These are phyloP conservation scores for Sarcophaga variegata DNA, from an alignment of 2,888 invertebrate species.

Conservation along the genomic window DNA sequence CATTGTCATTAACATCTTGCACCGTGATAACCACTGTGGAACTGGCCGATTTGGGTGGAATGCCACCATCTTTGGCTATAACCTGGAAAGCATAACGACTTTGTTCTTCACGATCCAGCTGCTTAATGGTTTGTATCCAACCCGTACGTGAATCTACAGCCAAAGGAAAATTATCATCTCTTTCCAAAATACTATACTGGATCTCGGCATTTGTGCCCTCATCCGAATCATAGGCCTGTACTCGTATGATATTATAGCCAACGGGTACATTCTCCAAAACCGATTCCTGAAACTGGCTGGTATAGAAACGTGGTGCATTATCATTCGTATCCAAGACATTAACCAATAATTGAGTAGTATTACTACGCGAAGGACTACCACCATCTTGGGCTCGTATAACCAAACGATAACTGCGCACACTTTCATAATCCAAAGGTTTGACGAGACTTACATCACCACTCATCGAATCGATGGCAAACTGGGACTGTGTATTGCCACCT, in stretches of 20 bases:
- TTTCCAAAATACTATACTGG: slow-evolving; percentile 89
- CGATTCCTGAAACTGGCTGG: slow-evolving; percentile 94
- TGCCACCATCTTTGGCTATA: slow-evolving; percentile 92
- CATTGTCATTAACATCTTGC: slow-evolving; percentile 97
- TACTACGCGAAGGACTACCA: slow-evolving; percentile 95
- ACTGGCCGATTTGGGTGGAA: slow-evolving; percentile 91
- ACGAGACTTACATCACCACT: slow-evolving; percentile 95
- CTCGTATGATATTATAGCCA: slow-evolving; percentile 93
- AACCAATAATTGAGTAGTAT: slow-evolving; percentile 96
- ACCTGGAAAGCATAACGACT: slow-evolving; percentile 92
- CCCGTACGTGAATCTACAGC: too few relatives aligned
- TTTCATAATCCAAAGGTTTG: slow-evolving; percentile 95
- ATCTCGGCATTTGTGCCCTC: slow-evolving; percentile 95
- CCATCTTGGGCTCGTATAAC: slow-evolving; percentile 98
- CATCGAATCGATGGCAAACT: slow-evolving; percentile 96
- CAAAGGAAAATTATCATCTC: slow-evolving; percentile 87
- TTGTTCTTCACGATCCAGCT: slow-evolving; percentile 94
- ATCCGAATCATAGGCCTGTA: slow-evolving; percentile 98
- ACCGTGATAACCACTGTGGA: slow-evolving; percentile 94
- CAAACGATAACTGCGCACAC: slow-evolving; percentile 91
- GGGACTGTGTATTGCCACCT: slow-evolving; percentile 96
- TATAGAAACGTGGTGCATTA: slow-evolving; percentile 95
- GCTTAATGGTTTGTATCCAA: slow-evolving; percentile 93
- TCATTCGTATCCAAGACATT: slow-evolving; percentile 97
- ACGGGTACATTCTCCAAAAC: slow-evolving; percentile 95